phyloP scores from a whole-genome alignment of 2,888 invertebrate species.

The Beris chalybata region DNA sequence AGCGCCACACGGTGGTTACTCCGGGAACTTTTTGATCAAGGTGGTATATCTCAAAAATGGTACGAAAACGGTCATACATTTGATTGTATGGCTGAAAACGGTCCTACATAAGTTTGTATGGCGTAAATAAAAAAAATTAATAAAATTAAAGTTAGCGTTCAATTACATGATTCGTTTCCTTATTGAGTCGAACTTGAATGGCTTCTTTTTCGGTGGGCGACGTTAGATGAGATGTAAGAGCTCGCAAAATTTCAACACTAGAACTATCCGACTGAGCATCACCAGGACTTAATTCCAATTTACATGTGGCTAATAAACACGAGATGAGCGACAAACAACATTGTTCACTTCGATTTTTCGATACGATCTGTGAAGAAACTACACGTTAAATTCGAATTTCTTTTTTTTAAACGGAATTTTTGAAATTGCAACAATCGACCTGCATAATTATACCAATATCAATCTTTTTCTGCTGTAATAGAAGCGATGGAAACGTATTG shows the following conservation, averaged over 20 bases:
- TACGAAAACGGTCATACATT: too few relatives aligned
- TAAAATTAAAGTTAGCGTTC: too few relatives aligned
- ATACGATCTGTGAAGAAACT: conserved; percentile 49
- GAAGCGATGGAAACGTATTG: conserved; percentile 73
- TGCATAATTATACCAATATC: conserved; percentile 75
- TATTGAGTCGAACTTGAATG: not conserved
- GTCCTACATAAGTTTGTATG: too few relatives aligned
- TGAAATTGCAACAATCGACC: conserved; percentile 53
- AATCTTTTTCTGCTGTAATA: conserved; percentile 71
- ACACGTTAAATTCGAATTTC: not conserved
- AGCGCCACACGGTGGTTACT: too few relatives aligned
- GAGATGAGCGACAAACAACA: conserved; percentile 66
- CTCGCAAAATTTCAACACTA: conserved; percentile 52
- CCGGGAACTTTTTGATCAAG: too few relatives aligned
- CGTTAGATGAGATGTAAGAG: conserved; percentile 48
- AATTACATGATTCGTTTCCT: not conserved
- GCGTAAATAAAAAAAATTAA: not conserved
- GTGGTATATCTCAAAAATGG: too few relatives aligned
- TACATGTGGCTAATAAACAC: conserved; percentile 41
- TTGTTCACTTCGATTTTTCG: conserved; percentile 69
- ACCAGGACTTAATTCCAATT: conserved; percentile 40
- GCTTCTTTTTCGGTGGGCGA: conserved; percentile 36
- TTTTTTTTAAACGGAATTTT: not conserved
- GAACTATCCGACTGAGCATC: conserved; percentile 51
- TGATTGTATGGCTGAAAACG: too few relatives aligned